Evolutionary conservation across 53 echinoderm and acorn worm species (phyloP), one percentile per base, ranked within the genome.

Genomic region (Apostichopus leukothele): DNA sequence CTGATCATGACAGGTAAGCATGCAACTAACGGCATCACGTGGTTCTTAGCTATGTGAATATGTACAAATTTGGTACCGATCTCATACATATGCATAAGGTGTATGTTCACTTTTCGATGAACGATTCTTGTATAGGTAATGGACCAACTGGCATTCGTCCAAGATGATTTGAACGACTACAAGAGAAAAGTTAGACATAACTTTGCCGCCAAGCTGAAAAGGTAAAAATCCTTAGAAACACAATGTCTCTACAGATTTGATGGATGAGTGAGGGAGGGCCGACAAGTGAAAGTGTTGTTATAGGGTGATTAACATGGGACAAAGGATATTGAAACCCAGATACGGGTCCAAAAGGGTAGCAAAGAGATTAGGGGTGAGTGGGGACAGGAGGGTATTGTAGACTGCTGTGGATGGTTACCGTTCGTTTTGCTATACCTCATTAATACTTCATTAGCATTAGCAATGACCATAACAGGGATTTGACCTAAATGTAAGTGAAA

Each of bases 101-200:
- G 18, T 66, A 5, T 55, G 66, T 67, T 85, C 85, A 66, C 50
- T 5, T 67, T 85, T 67, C 7, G 20, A 66, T 85, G 66, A 85
- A 85, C 67, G 26, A 39, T 60, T 71, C 71, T 67, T 85, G 86
- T 91, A 14, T 91, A 97, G 97, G 97, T 95, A 75, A 91, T 97
- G 75, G 91, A 93, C 73, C 93, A 95, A 87, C 92, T 97, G 73
- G 93, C 93, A 4, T 84, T 92, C 83, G 95, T 97, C 21, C 92
- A 95, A 94, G 93, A 95, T 79, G 97, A 97, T 63, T 91, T 97
- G 79, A 92, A 91, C 83, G 91, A 90, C 89, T 97, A 91, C 89
- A 93, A 97, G 90, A 91, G 88, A 75, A 91, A 84, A 86, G 89
- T 97, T 73, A 89, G 91, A 88, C 75, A 90, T 76, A 93, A 92